A percentile compares a stretch with the other conserved stretches of the same genome.
These are phyloP conservation scores for Dermochelys coriacea DNA, from an alignment of 2,797 vertebrate genomes.

Conservation along the genomic window DNA sequence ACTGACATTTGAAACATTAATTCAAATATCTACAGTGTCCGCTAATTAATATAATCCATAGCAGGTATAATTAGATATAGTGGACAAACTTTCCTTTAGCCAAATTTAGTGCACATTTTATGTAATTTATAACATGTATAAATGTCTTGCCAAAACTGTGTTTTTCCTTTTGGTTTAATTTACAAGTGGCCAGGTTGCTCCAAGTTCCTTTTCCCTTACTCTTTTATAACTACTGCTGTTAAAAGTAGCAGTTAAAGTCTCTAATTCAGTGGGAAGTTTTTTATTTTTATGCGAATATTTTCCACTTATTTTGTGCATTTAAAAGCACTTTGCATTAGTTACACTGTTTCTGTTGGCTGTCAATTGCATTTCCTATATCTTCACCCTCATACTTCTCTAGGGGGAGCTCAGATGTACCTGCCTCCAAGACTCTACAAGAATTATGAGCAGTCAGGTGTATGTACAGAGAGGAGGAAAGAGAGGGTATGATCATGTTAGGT, in stretches of 20 bases:
- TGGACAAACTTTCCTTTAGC: accelerated
- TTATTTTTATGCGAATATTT: background rate
- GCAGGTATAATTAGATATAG: background rate
- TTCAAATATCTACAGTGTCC: background rate
- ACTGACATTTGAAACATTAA: background rate
- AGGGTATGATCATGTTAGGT: background rate
- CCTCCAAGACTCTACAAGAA: background rate
- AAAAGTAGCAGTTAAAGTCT: background rate
- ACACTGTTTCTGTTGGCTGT: background rate
- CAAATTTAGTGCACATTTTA: accelerated
- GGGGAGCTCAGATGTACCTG: background rate
- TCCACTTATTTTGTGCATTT: background rate
- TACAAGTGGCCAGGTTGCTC: background rate
- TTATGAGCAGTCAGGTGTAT: background rate
- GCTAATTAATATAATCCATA: background rate
- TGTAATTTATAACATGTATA: accelerated
- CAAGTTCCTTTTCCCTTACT: background rate
- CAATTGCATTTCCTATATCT: accelerated
- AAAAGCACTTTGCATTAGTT: background rate
- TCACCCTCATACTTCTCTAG: background rate
- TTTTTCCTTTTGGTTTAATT: background rate
- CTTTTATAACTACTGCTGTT: background rate
- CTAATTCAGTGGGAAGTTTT: background rate
- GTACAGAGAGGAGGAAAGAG: background rate
- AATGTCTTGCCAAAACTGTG: background rate